Base-by-base conservation (phyloP, 2,797 vertebrate genomes). In the Parambassis ranga region DNA sequence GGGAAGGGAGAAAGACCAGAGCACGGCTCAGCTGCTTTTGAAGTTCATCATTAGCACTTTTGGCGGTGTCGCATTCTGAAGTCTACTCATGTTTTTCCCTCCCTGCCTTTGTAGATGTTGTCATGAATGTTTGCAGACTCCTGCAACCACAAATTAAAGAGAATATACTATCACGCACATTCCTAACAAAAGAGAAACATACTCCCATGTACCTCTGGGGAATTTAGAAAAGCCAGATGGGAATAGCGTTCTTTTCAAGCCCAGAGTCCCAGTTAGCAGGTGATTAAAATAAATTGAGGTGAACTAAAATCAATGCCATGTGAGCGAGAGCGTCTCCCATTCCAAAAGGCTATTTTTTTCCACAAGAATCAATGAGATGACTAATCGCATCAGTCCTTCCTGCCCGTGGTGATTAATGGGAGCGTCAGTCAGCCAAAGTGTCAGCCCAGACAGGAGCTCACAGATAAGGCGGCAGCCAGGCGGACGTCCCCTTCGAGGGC, bases 231-330 rank as follows among this genome's bases (percentile, higher is more conserved):
- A 28, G 66, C 2, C 59, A 61, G 20, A 58, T 39, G 52, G 61
- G 61, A 80, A 61, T 77, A 53, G 64, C 73, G n/a, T 76, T 79
- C 43, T 67, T 39, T 68, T 81, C 64, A 60, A 67, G 53, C 71
- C 65, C 74, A n/a, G 22, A 82, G 72, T 84, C 83, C 75, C 75
- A 78, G 90, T 89, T 89, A 89, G 81, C 68, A 74, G 85, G 80
- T 87, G 89, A 92, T 90, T 90, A 88, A 90, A 92, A 91, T 90
- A 87, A 90, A 91, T 89, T 79, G 89, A 88, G 85, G 82, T 86
- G 91, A 91, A 88, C 70, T 70, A 76, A 85, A 91, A 92, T 93
- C 90, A 74, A 90, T 92, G 90, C 55, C 13, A 65, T 78, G 83
- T 80, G 79, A 83, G 81, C 33, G 64, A 70, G 60, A 86, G 69